Conservation (phyloP, 2,797 vertebrate species). For the Rhinatrema bivittatum region DNA sequence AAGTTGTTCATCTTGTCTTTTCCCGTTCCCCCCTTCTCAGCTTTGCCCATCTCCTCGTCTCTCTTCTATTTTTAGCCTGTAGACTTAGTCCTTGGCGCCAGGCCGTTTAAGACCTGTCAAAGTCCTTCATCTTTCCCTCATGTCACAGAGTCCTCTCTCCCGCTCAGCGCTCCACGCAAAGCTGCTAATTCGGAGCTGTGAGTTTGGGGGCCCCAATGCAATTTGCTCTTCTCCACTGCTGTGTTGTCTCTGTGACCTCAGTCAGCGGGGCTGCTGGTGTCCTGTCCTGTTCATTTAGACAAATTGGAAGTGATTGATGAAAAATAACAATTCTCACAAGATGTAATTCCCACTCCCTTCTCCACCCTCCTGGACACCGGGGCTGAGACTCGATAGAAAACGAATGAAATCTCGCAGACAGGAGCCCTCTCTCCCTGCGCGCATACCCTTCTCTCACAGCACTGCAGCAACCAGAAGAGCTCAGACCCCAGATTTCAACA, state of each 20-base stretch:
- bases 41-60: conserved; percentile 75
- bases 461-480: conserved; percentile 1
- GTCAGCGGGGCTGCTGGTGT: conserved; percentile 59
- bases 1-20: conserved; percentile 3
- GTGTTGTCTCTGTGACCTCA: conserved; percentile 61
- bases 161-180: conserved; percentile 50
- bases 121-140: conserved; percentile 88
- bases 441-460: no score
- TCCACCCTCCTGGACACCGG: neutral
- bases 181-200: conserved; percentile 38
- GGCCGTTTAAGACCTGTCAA: conserved; percentile 95
- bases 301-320: conserved; percentile 72
- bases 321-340: conserved; percentile 74
- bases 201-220: conserved; percentile 44
- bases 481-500: neutral
- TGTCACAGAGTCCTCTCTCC: conserved; percentile 80
- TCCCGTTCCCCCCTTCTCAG: conserved; percentile 31
- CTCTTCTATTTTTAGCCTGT: conserved; percentile 81
- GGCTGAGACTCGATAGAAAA: conserved; percentile 10
- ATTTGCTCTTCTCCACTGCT: conserved; percentile 55
- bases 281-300: conserved; percentile 67
- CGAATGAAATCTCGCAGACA: conserved; percentile 6
- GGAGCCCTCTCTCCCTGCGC: no score
- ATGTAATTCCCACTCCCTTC: conserved; percentile 16
- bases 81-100: conserved; percentile 93